These are phyloP conservation scores for Drosophila triauraria DNA, from an alignment of 1,140 invertebrate genomes.

Conservation along the genomic window DNA sequence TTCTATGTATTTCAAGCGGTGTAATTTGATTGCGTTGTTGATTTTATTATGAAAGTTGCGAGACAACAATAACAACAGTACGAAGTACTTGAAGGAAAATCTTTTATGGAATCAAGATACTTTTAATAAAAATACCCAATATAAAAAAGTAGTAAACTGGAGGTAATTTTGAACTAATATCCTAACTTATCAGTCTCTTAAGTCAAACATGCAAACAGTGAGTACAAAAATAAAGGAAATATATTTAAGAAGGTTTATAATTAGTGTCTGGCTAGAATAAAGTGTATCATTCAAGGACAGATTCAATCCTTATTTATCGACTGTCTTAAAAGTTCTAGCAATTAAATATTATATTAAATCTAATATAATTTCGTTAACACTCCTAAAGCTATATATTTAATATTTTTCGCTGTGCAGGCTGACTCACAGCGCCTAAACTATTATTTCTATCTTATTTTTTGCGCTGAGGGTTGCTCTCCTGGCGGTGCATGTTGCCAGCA, in stretches of 20 bases:
- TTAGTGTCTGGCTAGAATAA: too few species aligned
- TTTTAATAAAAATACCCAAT: neutral
- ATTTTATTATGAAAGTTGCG: conserved; percentile 77
- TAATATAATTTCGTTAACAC: neutral
- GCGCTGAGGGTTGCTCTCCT: conserved; percentile 10
- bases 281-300: too few species aligned
- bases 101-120: neutral
- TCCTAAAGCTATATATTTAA: neutral
- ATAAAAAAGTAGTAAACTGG: neutral
- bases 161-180: too few species aligned
- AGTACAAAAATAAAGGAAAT: too few species aligned
- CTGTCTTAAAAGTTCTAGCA: too few species aligned
- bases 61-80: conserved; percentile 47
- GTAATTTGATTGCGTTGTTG: conserved; percentile 70
- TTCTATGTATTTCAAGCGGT: conserved; percentile 39
- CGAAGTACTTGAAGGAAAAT: conserved; percentile 7
- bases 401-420: conserved; percentile 18
- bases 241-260: too few species aligned
- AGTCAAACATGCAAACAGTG: too few species aligned
- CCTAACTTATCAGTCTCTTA: too few species aligned
- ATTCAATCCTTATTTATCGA: too few species aligned
- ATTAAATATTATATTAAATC: too few species aligned
- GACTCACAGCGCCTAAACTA: conserved; percentile 30
- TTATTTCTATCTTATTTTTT: conserved; percentile 17
- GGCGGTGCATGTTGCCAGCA: conserved; percentile 65